A percentile compares a stretch with the other conserved stretches of the same genome.
These are phyloP conservation scores for Poecilia gillii DNA, from an alignment of 2,797 vertebrate species.

Conservation along the genomic window DNA sequence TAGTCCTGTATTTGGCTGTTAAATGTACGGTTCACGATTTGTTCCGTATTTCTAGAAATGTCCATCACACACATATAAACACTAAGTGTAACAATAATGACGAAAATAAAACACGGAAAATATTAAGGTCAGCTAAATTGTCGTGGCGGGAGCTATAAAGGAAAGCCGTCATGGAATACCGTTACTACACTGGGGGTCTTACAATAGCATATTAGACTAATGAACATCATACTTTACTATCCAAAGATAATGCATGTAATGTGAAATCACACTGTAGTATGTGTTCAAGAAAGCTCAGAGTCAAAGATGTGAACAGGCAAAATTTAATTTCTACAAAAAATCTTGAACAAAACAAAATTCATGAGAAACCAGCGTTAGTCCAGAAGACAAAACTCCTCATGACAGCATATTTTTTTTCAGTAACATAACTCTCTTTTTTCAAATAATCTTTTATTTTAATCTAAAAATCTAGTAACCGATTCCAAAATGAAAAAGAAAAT, in stretches of 20 bases:
- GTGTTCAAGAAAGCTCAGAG: background rate
- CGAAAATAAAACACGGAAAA: too few relatives aligned
- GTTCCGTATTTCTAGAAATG: too few relatives aligned
- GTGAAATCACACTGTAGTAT: background rate
- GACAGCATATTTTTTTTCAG: slow-evolving; percentile 32
- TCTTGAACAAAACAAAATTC: slow-evolving; percentile 40
- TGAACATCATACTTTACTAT: too few relatives aligned
- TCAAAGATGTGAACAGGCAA: slow-evolving; percentile 39
- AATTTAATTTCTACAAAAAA: slow-evolving; percentile 56
- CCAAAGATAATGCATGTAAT: background rate
- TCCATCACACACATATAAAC: too few relatives aligned
- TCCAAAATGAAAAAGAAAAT: background rate
- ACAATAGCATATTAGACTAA: too few relatives aligned
- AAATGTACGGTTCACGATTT: too few relatives aligned
- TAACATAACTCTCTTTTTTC: slow-evolving; percentile 28
- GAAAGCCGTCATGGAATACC: too few relatives aligned
- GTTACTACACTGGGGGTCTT: too few relatives aligned
- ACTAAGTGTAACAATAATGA: too few relatives aligned
- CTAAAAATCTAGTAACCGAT: background rate
- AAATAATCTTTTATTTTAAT: slow-evolving; percentile 6
- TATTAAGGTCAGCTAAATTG: too few relatives aligned
- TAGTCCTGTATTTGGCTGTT: too few relatives aligned
- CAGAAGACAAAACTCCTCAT: slow-evolving; percentile 26
- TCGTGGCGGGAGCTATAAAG: too few relatives aligned
- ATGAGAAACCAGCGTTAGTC: slow-evolving; percentile 30